These are phyloP conservation scores for Oryzias javanicus DNA, from an alignment of 2,113 vertebrate species.

Conservation along the genomic window DNA sequence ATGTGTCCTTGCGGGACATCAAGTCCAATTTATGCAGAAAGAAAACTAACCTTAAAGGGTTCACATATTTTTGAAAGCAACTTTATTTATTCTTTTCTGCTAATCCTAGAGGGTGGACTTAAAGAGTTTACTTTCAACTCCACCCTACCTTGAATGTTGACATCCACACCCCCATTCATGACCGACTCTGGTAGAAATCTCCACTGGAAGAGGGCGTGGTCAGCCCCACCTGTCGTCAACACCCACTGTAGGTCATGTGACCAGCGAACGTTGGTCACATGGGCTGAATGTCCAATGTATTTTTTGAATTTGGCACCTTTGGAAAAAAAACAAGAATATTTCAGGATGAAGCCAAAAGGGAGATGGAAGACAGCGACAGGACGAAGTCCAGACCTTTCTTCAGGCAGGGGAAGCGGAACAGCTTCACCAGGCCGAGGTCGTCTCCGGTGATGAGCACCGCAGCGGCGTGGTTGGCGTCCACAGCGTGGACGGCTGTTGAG, in stretches of 20 bases:
- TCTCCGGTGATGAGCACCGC: slow-evolving; percentile 87
- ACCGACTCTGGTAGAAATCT: slow-evolving; percentile 89
- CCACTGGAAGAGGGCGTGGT: slow-evolving; percentile 97
- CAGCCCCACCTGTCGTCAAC: slow-evolving; percentile 91
- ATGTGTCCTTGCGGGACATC: too few species aligned
- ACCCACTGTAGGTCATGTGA: slow-evolving; percentile 95
- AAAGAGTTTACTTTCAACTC: neutral
- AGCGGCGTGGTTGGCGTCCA: slow-evolving; percentile 89
- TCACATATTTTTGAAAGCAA: too few species aligned
- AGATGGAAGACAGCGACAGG: rapidly evolving
- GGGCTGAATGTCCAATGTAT: slow-evolving; percentile 92
- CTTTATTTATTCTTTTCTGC: too few species aligned
- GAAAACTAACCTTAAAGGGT: too few species aligned
- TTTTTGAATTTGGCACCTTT: slow-evolving; percentile 93
- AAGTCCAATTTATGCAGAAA: too few species aligned
- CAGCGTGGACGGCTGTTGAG: slow-evolving; percentile 86
- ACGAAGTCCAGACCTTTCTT: slow-evolving; percentile 81
- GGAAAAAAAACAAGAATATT: neutral
- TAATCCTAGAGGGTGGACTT: too few species aligned
- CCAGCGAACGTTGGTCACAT: slow-evolving; percentile 94
- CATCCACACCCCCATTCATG: slow-evolving; percentile 84
- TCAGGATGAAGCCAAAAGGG: neutral
- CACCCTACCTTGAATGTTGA: slow-evolving; percentile 76
- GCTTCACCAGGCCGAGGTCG: slow-evolving; percentile 89
- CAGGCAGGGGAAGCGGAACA: slow-evolving; percentile 89